phyloP scores from a whole-genome alignment of 1,140 invertebrate genomes.

The Heterodera carotae region DNA sequence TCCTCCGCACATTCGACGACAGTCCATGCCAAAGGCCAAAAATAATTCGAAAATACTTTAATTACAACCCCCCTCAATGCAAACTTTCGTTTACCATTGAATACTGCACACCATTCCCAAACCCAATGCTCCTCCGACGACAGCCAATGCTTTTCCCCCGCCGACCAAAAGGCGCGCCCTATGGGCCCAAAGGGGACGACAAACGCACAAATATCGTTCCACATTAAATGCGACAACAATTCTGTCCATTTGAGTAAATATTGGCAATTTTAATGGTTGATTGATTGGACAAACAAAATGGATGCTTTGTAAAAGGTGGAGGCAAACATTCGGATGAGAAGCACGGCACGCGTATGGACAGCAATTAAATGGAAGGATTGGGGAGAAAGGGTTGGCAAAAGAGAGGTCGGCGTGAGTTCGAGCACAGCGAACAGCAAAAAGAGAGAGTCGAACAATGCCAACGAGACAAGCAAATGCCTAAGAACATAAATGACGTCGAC shows the following conservation, averaged over 20 bases:
- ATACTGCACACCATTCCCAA: constrained; percentile 58
- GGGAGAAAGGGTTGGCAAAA: constrained; percentile 37
- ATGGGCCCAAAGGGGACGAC: constrained; percentile 58
- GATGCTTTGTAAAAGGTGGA: constrained; percentile 65
- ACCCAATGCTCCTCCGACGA: constrained; percentile 50
- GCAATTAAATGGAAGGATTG: constrained; percentile 51
- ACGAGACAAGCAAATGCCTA: constrained; percentile 61
- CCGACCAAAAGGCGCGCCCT: constrained; percentile 53
- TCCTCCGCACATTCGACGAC: not conserved
- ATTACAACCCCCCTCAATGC: not conserved
- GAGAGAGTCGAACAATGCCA: constrained; percentile 61
- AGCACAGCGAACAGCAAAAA: constrained; percentile 61
- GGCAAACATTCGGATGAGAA: constrained; percentile 61
- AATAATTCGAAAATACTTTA: not conserved
- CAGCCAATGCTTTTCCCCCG: constrained; percentile 42
- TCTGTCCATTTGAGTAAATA: constrained; percentile 38
- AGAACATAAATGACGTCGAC: constrained; percentile 29
- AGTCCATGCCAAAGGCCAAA: constrained; percentile 7
- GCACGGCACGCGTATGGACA: constrained; percentile 55
- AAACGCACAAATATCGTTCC: constrained; percentile 63
- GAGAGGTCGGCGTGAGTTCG: constrained; percentile 56
- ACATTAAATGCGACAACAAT: constrained; percentile 65
- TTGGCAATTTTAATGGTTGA: constrained; percentile 1
- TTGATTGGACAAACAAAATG: constrained; percentile 56
- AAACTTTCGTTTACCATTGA: constrained; percentile 51